Evolutionary conservation across 2,797 vertebrate genomes (phyloP).

Genomic region (Pangasius larnaudii): DNA sequence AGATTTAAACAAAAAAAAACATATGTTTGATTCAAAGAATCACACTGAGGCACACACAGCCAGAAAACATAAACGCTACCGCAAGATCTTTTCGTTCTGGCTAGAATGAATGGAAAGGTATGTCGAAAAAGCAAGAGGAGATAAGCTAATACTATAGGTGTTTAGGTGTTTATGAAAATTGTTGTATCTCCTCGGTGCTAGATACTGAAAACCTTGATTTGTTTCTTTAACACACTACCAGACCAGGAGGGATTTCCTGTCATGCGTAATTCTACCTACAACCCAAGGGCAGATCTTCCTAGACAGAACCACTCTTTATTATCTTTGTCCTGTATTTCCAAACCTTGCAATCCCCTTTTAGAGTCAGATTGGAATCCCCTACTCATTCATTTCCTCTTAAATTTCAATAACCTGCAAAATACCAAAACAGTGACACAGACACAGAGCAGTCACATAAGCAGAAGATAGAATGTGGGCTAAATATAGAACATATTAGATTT

Average conservation of each 20-base stretch:
- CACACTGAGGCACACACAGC: neutral
- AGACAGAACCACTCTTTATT: constrained; percentile 34
- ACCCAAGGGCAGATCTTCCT: neutral
- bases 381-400: constrained; percentile 41
- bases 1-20: constrained; percentile 37
- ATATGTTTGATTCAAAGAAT: constrained; percentile 29
- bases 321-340: constrained; percentile 24
- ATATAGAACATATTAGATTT: constrained; percentile 29
- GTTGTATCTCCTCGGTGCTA: neutral
- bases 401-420: constrained; percentile 37
- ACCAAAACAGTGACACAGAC: constrained; percentile 24
- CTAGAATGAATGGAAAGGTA: neutral
- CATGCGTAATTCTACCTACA: constrained; percentile 14
- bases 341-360: constrained; percentile 26
- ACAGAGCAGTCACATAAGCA: constrained; percentile 15
- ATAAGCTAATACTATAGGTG: neutral
- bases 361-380: constrained; percentile 40
- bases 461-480: constrained; percentile 22
- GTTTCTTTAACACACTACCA: neutral
- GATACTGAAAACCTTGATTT: neutral
- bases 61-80: constrained; percentile 11
- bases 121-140: neutral
- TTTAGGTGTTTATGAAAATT: neutral
- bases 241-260: neutral
- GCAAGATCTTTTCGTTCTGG: neutral